Evolutionary conservation across 2,797 vertebrate species (phyloP).

Genomic region (Thaleichthys pacificus): DNA sequence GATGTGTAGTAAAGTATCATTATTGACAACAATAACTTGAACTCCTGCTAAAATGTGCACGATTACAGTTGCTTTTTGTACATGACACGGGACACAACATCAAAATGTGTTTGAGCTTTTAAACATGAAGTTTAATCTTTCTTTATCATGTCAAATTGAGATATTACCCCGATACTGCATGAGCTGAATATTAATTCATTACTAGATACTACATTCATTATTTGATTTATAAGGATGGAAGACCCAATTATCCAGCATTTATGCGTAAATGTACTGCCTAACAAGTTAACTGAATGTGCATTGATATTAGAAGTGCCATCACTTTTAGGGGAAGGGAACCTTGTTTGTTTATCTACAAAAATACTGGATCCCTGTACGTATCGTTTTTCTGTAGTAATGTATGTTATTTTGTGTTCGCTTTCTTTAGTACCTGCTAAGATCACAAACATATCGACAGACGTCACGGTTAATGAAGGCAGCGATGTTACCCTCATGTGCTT

Average conservation of each 20-base stretch:
- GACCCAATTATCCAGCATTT: too few species aligned
- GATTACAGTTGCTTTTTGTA: not conserved
- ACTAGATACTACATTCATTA: too few species aligned
- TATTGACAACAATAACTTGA: not conserved
- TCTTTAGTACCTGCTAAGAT: conserved; percentile 91
- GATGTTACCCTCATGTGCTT: conserved; percentile 90
- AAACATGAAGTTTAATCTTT: not conserved
- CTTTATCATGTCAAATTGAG: not conserved
- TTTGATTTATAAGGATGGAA: too few species aligned
- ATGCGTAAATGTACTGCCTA: too few species aligned
- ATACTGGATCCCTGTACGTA: too few species aligned
- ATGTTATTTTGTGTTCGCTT: conserved; percentile 18
- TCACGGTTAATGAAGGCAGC: conserved; percentile 95
- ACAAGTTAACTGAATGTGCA: too few species aligned
- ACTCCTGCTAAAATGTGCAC: not conserved
- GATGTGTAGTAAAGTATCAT: too few species aligned
- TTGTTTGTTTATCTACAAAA: too few species aligned
- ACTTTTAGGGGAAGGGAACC: too few species aligned
- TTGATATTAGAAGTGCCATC: too few species aligned
- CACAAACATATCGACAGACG: conserved; percentile 89
- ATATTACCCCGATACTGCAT: not conserved
- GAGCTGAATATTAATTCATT: too few species aligned
- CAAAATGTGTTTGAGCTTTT: not conserved
- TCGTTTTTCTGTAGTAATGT: too few species aligned
- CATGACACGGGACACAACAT: not conserved